Evolutionary conservation across 2,113 vertebrate species (phyloP).

Genomic region (Corythoichthys haematopterus): DNA sequence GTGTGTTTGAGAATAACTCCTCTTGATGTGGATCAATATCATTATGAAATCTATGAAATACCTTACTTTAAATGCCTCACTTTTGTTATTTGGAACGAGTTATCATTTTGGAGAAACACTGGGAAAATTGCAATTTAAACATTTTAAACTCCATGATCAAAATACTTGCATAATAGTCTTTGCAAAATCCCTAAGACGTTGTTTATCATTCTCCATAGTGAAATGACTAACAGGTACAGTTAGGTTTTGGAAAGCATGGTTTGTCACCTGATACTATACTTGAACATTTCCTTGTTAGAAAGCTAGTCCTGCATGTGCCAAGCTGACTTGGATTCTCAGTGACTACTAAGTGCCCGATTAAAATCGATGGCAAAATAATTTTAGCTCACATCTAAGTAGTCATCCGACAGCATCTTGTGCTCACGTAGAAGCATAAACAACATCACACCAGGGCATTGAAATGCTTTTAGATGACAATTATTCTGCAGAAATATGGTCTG

Average conservation of each 20-base stretch:
- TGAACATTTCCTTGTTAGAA: background rate
- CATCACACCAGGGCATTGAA: slow-evolving; percentile 16
- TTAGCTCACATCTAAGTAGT: slow-evolving; percentile 31
- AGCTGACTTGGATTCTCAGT: slow-evolving; percentile 6
- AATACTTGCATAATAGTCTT: background rate
- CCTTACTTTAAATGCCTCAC: background rate
- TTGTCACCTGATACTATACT: background rate
- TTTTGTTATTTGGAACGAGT: background rate
- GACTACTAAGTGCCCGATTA: slow-evolving; percentile 35
- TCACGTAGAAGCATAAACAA: slow-evolving; percentile 5
- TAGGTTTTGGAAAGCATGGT: background rate
- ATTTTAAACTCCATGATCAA: background rate
- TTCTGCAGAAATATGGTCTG: background rate
- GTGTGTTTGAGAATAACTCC: too few species aligned
- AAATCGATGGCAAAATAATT: slow-evolving; percentile 22
- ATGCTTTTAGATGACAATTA: slow-evolving; percentile 4
- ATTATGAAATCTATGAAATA: too few species aligned
- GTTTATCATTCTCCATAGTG: background rate
- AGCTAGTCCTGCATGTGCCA: slow-evolving; percentile 18
- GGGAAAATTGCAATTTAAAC: background rate
- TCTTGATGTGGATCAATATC: too few species aligned
- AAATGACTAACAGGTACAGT: background rate
- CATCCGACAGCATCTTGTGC: slow-evolving; percentile 10
- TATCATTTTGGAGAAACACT: background rate
- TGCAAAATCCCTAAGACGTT: background rate